Evolutionary conservation across 2,888 invertebrate species (phyloP), one percentile per base, ranked within the genome.

Genomic region (Pristionchus exspectatus): DNA sequence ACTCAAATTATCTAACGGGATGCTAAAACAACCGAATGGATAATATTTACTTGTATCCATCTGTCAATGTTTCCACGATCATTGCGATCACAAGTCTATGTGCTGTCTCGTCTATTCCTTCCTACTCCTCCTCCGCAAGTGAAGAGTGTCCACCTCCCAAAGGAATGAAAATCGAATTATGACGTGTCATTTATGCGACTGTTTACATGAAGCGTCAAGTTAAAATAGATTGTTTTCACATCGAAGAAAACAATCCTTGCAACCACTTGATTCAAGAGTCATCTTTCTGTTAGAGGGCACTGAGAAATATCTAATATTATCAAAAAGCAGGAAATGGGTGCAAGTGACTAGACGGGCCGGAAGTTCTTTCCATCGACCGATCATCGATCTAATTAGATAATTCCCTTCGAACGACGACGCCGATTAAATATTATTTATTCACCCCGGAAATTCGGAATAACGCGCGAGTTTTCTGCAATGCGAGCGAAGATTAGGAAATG

Each of bases 401-500:
- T 63, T 63, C 63, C 63, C 69, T 69, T 27, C 38, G 38, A 74
- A 74, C 74, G 74, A 74, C 74, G 63, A 21, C 21, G 63, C 3
- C 24, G 24, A 63, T 63, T 63, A n/a, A 3, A 16, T 38, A 74
- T 74, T 4, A 74, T 74, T 74, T 21, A 38, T 74, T 74, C 21
- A 74, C 18, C 1, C 74, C 74, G 74, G 74, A 74, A 44, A 74
- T 74, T 74, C 74, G 74, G 38, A 38, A 18, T 38, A 74, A 74
- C 24, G n/a, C 63, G 63, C n/a, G 63, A 63, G n/a, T 63, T 63
- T 63, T 63, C 63, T 63, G 63, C 63, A 63, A 63, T n/a, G 24
- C 63, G 63, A 63, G 63, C 63, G 63, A 63, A 63, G 63, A 63
- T 63, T 63, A n/a, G 21, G n/a, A 63, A 24, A 63, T 24, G 24